These are phyloP conservation scores for Romanomermis culicivorax DNA, from an alignment of 2,888 invertebrate species.

Conservation along the genomic window DNA sequence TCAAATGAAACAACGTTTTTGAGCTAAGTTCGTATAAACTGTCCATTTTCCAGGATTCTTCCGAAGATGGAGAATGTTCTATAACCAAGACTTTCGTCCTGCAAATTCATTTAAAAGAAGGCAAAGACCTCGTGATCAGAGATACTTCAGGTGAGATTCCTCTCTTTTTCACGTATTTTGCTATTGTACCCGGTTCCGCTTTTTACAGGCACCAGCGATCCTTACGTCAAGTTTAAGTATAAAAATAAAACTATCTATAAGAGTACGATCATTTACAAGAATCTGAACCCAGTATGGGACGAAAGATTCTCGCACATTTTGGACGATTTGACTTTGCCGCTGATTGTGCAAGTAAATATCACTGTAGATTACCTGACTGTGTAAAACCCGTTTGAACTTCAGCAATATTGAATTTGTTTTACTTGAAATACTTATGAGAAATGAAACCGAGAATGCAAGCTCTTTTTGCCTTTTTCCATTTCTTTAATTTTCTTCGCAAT, in stretches of 20 bases:
- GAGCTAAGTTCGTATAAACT: too few species aligned
- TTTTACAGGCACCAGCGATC: conserved; percentile 24
- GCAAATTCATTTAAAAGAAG: conserved; percentile 23
- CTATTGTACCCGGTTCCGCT: not conserved
- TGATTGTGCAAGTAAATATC: conserved; percentile 47
- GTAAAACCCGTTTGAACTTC: not conserved
- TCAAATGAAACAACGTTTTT: too few species aligned
- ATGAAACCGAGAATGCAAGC: too few species aligned
- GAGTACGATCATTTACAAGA: conserved; percentile 74
- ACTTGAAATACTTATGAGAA: too few species aligned
- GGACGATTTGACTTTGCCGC: conserved; percentile 60
- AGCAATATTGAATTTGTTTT: not conserved
- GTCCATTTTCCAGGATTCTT: not conserved
- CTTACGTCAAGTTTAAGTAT: conserved; percentile 26
- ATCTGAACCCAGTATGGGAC: conserved; percentile 93
- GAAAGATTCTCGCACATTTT: conserved; percentile 76
- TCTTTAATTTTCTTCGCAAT: too few species aligned
- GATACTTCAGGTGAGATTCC: conserved; percentile 17
- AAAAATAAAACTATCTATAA: conserved; percentile 54
- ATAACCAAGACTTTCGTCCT: conserved; percentile 14
- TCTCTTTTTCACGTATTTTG: too few species aligned
- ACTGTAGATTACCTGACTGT: not conserved
- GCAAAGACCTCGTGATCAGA: conserved; percentile 21
- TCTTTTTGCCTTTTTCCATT: too few species aligned
- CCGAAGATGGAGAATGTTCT: too few species aligned